Conservation (phyloP, 2,797 vertebrate species). For the Poecilia velifera region DNA sequence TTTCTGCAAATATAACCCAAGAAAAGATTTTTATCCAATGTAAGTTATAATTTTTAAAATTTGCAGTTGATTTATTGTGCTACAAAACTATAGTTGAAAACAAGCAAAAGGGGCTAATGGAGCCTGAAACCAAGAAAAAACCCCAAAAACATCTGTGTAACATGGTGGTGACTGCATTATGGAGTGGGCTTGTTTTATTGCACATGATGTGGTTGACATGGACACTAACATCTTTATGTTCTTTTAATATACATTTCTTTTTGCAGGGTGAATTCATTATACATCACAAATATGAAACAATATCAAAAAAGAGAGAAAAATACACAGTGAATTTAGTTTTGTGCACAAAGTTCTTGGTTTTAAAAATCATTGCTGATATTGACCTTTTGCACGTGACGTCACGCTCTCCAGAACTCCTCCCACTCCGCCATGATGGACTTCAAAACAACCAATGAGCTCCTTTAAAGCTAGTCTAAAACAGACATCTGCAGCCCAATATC, state of each 20-base stretch:
- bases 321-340: neutral
- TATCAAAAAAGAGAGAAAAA: neutral
- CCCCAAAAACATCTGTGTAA: neutral
- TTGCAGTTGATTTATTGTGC: neutral
- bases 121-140: neutral
- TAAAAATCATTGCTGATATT: neutral
- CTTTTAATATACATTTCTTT: neutral
- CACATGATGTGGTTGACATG: neutral
- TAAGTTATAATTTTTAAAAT: neutral
- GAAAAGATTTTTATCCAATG: neutral
- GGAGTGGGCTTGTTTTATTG: neutral
- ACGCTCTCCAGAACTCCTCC: no score
- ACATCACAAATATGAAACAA: neutral
- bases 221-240: neutral
- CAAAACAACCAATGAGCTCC: no score
- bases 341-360: neutral
- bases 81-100: neutral
- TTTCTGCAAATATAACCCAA: neutral
- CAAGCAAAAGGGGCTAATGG: neutral
- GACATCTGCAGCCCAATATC: no score
- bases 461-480: no score
- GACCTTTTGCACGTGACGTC: no score
- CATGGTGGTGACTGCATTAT: neutral
- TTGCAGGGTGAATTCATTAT: neutral
- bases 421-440: no score